Evolutionary conservation across 2,113 vertebrate species (phyloP).

Genomic region (Pseudopipra pipra): DNA sequence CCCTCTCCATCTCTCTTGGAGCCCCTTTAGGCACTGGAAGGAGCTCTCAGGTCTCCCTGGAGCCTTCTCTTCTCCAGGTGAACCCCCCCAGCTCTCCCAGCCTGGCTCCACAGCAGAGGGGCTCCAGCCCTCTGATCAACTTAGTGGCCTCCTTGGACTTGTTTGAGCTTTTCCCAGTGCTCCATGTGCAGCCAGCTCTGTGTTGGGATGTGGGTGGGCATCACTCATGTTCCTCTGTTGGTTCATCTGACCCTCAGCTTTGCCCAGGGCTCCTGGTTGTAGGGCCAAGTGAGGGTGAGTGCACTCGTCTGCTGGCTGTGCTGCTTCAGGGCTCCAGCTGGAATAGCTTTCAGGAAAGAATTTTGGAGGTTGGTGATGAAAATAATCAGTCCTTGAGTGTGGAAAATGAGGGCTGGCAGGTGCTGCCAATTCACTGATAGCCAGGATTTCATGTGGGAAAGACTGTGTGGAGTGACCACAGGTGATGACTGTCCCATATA

Average conservation of each 20-base stretch:
- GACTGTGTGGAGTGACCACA: background rate
- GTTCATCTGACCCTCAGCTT: background rate
- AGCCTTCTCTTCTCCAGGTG: background rate
- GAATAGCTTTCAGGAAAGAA: background rate
- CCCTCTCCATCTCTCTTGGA: background rate
- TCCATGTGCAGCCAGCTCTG: background rate
- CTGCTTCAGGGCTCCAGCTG: background rate
- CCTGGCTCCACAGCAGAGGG: background rate
- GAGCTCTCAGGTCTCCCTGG: background rate
- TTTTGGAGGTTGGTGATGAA: background rate
- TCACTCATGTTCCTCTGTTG: background rate
- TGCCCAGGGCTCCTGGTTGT: background rate
- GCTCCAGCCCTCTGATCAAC: background rate
- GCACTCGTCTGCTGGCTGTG: accelerated
- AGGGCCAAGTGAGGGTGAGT: background rate
- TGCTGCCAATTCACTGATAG: background rate
- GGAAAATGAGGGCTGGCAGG: background rate
- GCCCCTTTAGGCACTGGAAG: accelerated
- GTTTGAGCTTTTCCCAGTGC: background rate
- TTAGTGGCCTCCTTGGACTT: background rate
- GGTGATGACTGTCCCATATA: background rate
- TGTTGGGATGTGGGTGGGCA: background rate
- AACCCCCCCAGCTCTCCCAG: background rate
- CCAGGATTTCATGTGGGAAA: background rate
- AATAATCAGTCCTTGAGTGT: background rate